phyloP scores from a whole-genome alignment of 2,113 vertebrate genomes.

The Stegastes partitus region DNA sequence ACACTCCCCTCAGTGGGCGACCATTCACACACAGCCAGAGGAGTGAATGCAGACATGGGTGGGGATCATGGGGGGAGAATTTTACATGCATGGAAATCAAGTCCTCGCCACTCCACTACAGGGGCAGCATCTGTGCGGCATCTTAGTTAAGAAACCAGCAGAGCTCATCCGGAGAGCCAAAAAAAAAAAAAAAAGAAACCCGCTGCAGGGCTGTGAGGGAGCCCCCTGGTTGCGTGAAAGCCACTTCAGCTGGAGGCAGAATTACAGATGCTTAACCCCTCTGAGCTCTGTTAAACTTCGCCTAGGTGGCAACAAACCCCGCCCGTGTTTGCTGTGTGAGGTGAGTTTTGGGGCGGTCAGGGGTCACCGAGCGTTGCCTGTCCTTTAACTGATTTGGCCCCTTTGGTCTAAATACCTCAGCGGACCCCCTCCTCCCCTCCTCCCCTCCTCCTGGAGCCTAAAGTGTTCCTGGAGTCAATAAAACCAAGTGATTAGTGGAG shows the following conservation, averaged over 20 bases:
- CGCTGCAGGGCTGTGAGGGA: conserved; percentile 39
- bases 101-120: conserved; percentile 26
- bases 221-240: conserved; percentile 33
- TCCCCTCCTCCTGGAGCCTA: conserved; percentile 35
- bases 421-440: conserved; percentile 38
- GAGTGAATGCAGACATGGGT: conserved; percentile 19
- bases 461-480: conserved; percentile 70
- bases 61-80: conserved; percentile 21
- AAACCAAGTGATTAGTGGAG: conserved; percentile 85
- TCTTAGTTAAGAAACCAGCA: conserved; percentile 17
- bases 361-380: conserved; percentile 41
- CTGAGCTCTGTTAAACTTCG: conserved; percentile 53
- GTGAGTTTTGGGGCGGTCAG: conserved; percentile 31
- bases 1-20: conserved; percentile 17
- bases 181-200: too few relatives aligned
- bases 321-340: conserved; percentile 37
- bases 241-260: conserved; percentile 71
- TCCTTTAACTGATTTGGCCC: conserved; percentile 52
- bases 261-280: conserved; percentile 74
- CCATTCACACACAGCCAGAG: conserved; percentile 22
- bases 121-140: conserved; percentile 21
- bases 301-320: conserved; percentile 64
- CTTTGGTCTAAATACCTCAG: conserved; percentile 53
- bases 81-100: conserved; percentile 44
- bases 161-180: conserved; percentile 37